Percentiles rank a stretch among this genome's conserved stretches.
Evolutionary conservation across 2,888 invertebrate genomes (phyloP).

Genomic region (Epiperipatus broadwayi): DNA sequence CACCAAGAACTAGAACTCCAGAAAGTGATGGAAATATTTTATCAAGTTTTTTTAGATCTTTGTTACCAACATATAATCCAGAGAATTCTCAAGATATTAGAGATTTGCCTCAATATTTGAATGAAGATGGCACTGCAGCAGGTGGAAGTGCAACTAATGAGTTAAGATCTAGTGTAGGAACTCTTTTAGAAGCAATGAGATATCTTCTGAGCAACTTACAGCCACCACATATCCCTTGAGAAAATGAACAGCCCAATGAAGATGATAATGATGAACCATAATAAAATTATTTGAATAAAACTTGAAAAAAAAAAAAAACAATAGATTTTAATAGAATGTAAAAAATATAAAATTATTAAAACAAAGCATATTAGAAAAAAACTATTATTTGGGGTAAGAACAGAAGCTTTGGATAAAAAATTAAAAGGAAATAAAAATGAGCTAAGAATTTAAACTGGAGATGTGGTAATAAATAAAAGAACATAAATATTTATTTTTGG

Average conservation of each 20-base stretch:
- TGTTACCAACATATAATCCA: constrained; percentile 46
- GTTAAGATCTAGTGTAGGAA: constrained; percentile 42
- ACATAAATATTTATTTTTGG: no score
- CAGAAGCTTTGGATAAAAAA: no score
- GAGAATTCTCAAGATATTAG: constrained; percentile 21
- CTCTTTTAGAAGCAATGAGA: constrained; percentile 49
- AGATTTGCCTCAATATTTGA: constrained; percentile 7
- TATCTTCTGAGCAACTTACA: constrained; percentile 46
- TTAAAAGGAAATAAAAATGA: no score
- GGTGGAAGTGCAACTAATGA: constrained; percentile 30
- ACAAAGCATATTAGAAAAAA: no score
- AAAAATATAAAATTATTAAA: no score
- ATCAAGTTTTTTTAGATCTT: constrained; percentile 47
- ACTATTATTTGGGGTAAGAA: no score
- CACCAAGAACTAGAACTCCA: constrained; percentile 26
- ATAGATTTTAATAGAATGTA: no score
- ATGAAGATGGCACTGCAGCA: constrained; percentile 17
- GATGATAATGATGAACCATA: constrained; percentile 19
- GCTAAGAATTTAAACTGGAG: no score
- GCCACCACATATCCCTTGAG: constrained; percentile 36
- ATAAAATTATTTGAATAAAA: no score
- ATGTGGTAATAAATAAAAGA: no score
- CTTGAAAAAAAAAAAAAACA: no score
- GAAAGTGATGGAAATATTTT: constrained; percentile 27
- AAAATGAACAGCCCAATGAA: constrained; percentile 31